Conservation (phyloP, 2,888 invertebrate species). For the Sthenelais limicola region DNA sequence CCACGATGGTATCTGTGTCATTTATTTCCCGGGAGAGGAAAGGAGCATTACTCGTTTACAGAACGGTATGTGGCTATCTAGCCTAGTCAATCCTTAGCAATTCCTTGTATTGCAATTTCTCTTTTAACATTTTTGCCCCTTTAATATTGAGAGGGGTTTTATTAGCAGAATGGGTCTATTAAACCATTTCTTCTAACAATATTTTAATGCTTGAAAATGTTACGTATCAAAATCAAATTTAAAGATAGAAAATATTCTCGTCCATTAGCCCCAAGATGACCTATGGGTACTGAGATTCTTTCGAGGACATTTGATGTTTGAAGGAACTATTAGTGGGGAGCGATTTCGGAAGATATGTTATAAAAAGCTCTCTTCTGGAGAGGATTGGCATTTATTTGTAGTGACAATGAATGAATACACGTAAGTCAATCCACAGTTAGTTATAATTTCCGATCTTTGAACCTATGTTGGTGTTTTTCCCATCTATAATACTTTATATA, state of each 20-base stretch:
- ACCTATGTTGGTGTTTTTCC: not conserved
- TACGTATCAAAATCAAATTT: too few relatives aligned
- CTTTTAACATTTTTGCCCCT: too few relatives aligned
- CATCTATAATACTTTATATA: too few relatives aligned
- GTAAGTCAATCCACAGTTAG: conserved; percentile 7
- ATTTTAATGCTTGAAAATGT: too few relatives aligned
- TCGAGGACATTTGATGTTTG: conserved; percentile 23
- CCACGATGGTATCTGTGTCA: conserved; percentile 21
- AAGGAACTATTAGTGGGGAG: conserved; percentile 1
- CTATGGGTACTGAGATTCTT: conserved; percentile 17
- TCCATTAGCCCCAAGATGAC: conserved; percentile 18
- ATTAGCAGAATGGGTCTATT: too few relatives aligned
- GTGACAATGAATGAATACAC: not conserved
- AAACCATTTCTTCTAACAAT: too few relatives aligned
- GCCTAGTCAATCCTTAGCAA: too few relatives aligned
- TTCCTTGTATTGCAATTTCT: too few relatives aligned
- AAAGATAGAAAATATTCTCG: too few relatives aligned
- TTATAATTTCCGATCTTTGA: not conserved
- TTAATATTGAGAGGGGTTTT: too few relatives aligned
- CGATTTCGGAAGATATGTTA: conserved; percentile 28
- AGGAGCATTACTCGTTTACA: conserved; percentile 16
- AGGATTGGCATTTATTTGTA: conserved; percentile 17
- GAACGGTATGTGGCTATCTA: conserved; percentile 27
- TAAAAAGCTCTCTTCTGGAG: not conserved
- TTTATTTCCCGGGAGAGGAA: not conserved